These are phyloP conservation scores for Sibirionetta formosa DNA, from an alignment of 2,797 vertebrate species.

Conservation along the genomic window DNA sequence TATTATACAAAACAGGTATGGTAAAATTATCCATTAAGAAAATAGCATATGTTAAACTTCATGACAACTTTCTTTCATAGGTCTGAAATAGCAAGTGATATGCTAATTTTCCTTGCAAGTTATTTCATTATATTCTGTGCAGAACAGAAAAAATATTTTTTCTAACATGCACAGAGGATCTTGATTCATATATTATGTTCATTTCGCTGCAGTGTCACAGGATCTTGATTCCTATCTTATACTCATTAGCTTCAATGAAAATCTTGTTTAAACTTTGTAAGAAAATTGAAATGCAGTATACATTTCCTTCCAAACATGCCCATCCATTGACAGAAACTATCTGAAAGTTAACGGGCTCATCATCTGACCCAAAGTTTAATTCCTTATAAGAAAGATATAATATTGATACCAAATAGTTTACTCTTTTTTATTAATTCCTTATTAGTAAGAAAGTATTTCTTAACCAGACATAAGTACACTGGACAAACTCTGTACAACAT, in stretches of 20 bases:
- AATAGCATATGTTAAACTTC: neutral
- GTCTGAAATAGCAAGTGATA: slow-evolving; percentile 22
- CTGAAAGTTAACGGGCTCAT: neutral
- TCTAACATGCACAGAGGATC: neutral
- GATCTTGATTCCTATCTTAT: neutral
- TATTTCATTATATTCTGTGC: neutral
- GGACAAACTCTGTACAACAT: neutral
- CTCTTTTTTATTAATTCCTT: neutral
- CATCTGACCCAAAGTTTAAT: neutral
- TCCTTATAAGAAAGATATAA: neutral
- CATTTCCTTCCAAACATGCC: neutral
- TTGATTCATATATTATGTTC: neutral
- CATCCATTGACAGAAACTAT: neutral
- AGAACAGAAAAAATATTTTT: neutral
- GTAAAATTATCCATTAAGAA: neutral
- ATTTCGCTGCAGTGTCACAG: neutral
- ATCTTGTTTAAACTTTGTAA: slow-evolving; percentile 16
- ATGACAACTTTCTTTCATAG: slow-evolving; percentile 8
- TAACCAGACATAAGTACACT: neutral
- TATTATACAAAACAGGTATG: neutral
- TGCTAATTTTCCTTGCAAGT: slow-evolving; percentile 6
- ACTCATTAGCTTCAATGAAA: neutral
- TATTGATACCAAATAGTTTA: neutral
- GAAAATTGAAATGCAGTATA: slow-evolving; percentile 29
- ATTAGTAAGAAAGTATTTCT: neutral